Percentiles rank a stretch among this genome's conserved stretches.
Evolutionary conservation across 2,797 vertebrate genomes (phyloP).

Genomic region (Ara ararauna): DNA sequence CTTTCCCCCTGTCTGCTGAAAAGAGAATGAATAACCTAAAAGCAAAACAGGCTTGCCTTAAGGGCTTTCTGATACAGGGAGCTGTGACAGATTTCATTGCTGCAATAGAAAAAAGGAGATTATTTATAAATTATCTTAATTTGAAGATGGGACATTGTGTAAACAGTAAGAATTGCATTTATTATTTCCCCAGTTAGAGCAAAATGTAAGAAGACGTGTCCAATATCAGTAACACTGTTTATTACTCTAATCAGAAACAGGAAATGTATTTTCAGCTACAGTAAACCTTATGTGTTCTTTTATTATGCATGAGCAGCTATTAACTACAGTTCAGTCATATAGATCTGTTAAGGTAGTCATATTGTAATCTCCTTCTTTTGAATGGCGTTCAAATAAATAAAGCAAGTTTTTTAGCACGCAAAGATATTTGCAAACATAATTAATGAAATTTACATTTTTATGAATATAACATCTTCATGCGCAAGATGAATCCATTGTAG

Average conservation of each 20-base stretch:
- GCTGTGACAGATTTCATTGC: slow-evolving; percentile 14
- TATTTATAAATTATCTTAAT: slow-evolving; percentile 43
- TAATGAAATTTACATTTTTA: slow-evolving; percentile 44
- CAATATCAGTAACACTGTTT: neutral
- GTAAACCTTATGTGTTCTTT: slow-evolving; percentile 30
- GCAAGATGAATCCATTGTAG: neutral
- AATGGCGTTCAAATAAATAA: slow-evolving; percentile 21
- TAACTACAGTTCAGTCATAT: neutral
- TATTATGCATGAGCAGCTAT: slow-evolving; percentile 47
- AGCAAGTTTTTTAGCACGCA: neutral
- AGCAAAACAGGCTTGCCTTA: neutral
- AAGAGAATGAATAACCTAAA: neutral
- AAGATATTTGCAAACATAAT: slow-evolving; percentile 12
- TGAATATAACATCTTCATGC: neutral
- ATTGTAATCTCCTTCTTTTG: neutral
- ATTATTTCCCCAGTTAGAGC: slow-evolving; percentile 36
- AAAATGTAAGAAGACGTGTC: slow-evolving; percentile 12
- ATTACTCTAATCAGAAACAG: slow-evolving; percentile 7
- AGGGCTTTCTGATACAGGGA: slow-evolving; percentile 3
- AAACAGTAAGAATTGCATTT: slow-evolving; percentile 41
- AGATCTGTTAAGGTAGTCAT: neutral
- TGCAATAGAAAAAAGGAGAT: neutral
- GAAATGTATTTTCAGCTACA: slow-evolving; percentile 41
- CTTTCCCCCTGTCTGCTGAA: accelerated
- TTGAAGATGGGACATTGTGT: neutral